Evolutionary conservation across 2,888 invertebrate species (phyloP).

Genomic region (Eupithecia insigniata): DNA sequence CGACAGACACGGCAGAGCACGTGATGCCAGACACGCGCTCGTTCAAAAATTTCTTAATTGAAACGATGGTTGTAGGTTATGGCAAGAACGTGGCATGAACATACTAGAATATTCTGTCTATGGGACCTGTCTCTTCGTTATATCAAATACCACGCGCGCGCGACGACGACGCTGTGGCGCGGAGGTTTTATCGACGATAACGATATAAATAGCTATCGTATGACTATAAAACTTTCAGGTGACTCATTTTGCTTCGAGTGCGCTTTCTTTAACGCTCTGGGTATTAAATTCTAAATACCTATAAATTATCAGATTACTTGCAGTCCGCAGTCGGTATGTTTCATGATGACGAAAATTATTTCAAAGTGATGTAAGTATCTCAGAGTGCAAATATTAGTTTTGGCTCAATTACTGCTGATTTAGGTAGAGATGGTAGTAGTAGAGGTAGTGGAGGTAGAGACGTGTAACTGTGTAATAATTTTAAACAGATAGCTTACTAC

Average conservation of each 20-base stretch:
- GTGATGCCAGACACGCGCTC: slow-evolving; percentile 67
- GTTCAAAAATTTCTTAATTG: slow-evolving; percentile 42
- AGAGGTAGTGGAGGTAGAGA: no score
- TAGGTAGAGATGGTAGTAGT: not conserved
- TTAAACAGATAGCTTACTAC: not conserved
- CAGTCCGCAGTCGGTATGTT: not conserved
- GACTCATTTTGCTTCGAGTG: slow-evolving; percentile 14
- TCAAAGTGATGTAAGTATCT: not conserved
- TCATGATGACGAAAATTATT: not conserved
- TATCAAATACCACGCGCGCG: not conserved
- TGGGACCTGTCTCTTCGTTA: not conserved
- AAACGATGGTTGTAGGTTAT: slow-evolving; percentile 35
- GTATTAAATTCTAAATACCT: not conserved
- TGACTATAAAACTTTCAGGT: not conserved
- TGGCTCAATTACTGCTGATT: not conserved
- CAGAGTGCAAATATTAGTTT: not conserved
- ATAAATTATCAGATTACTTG: slow-evolving; percentile 1
- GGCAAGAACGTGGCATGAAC: slow-evolving; percentile 12
- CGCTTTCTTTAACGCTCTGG: slow-evolving; percentile 8
- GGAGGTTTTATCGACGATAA: not conserved
- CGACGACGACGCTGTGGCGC: no score
- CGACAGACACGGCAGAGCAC: slow-evolving; percentile 55
- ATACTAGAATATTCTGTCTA: slow-evolving; percentile 37
- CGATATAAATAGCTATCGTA: not conserved
- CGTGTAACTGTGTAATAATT: no score